These are phyloP conservation scores for Anadara kagoshimensis DNA, from an alignment of 1,140 invertebrate species.

Conservation along the genomic window DNA sequence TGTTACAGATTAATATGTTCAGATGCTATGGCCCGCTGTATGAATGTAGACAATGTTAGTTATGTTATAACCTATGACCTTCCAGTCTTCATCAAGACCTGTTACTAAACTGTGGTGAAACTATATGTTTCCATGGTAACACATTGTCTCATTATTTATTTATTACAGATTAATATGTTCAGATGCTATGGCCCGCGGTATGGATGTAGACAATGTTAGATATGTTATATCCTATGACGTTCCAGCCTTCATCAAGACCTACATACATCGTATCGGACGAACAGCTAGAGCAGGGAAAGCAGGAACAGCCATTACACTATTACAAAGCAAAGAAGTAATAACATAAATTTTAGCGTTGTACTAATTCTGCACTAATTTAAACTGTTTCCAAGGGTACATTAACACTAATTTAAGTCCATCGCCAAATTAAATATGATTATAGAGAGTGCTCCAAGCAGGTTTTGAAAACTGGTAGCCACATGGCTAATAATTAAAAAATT, in stretches of 20 bases:
- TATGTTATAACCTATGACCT: conserved; percentile 94
- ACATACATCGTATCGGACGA: conserved; percentile 94
- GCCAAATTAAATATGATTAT: too few relatives aligned
- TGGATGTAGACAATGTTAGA: conserved; percentile 91
- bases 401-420: too few relatives aligned
- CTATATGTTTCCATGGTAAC: neutral
- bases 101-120: too few relatives aligned
- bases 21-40: conserved; percentile 93
- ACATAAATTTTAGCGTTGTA: too few relatives aligned
- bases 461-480: too few relatives aligned
- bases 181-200: conserved; percentile 93
- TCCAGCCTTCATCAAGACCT: conserved; percentile 90
- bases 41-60: conserved; percentile 91
- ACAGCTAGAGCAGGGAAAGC: conserved; percentile 91
- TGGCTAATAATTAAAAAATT: too few relatives aligned
- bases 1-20: conserved; percentile 84
- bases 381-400: too few relatives aligned
- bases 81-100: conserved; percentile 90
- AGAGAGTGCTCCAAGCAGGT: too few relatives aligned
- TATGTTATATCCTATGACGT: conserved; percentile 94
- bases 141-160: conserved; percentile 1
- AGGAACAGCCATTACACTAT: conserved; percentile 88
- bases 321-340: conserved; percentile 70
- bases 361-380: too few relatives aligned
- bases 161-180: conserved; percentile 84